Percentiles rank a stretch among this genome's conserved stretches.
Conservation (phyloP, 2,113 vertebrate species). For the Petrocephalus zakoni region DNA sequence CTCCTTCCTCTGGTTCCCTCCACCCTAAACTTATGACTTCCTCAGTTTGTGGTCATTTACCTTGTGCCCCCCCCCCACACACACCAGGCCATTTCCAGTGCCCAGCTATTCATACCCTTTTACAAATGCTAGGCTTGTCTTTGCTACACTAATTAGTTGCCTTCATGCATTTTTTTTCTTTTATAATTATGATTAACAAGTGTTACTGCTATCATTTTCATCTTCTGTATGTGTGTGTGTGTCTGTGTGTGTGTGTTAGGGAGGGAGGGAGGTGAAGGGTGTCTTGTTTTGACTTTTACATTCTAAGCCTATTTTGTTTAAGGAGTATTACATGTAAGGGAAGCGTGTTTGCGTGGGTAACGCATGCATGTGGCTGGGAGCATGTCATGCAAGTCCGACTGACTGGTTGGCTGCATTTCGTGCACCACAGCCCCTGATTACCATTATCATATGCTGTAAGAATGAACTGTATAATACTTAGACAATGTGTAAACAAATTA, state of each 20-base stretch:
- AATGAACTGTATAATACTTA: slow-evolving; percentile 66
- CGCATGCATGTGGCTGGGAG: slow-evolving; percentile 48
- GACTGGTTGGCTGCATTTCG: slow-evolving; percentile 45
- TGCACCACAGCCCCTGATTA: slow-evolving; percentile 54
- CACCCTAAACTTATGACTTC: slow-evolving; percentile 2
- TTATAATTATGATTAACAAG: slow-evolving; percentile 39
- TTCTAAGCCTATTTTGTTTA: slow-evolving; percentile 43
- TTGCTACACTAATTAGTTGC: slow-evolving; percentile 43
- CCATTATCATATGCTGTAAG: slow-evolving; percentile 61
- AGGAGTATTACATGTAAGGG: slow-evolving; percentile 33
- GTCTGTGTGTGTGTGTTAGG: slow-evolving; percentile 36
- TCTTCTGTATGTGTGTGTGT: slow-evolving; percentile 24
- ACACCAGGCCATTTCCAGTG: neutral
- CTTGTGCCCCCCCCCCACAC: neutral
- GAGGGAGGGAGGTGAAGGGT: slow-evolving; percentile 27
- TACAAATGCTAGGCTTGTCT: slow-evolving; percentile 35
- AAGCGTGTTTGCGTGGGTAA: slow-evolving; percentile 33
- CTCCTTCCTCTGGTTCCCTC: neutral
- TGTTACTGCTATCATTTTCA: slow-evolving; percentile 48
- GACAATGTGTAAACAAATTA: slow-evolving; percentile 58
- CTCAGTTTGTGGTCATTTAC: neutral
- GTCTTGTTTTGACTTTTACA: slow-evolving; percentile 46
- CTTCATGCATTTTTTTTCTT: slow-evolving; percentile 44
- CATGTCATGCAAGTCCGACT: slow-evolving; percentile 25
- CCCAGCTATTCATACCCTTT: slow-evolving; percentile 23